These are phyloP conservation scores for Hoplostethus atlanticus DNA, from an alignment of 2,797 vertebrate genomes.

Conservation along the genomic window DNA sequence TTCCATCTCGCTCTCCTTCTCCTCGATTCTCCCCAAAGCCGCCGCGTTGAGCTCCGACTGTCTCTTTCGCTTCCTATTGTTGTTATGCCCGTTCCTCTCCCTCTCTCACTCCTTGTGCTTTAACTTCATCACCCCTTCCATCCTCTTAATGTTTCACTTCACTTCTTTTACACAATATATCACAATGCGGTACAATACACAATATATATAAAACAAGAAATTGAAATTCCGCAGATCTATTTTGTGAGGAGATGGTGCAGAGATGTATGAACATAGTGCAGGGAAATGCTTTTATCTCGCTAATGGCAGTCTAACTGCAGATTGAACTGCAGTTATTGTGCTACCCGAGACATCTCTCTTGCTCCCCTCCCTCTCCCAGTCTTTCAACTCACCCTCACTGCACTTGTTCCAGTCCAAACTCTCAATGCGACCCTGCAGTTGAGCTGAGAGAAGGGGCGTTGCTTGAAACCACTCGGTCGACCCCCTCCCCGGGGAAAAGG, in stretches of 20 bases:
- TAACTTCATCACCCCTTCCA: constrained; percentile 54
- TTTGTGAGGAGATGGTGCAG: neutral
- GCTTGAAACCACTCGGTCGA: constrained; percentile 16
- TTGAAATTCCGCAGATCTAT: no score
- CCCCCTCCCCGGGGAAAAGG: constrained; percentile 18
- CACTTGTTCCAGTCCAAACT: constrained; percentile 32
- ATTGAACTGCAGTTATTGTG: constrained; percentile 29
- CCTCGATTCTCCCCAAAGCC: constrained; percentile 24
- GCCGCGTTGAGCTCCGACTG: constrained; percentile 9
- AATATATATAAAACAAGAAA: constrained; percentile 18
- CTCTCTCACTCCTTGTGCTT: constrained; percentile 49
- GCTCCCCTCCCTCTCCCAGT: neutral
- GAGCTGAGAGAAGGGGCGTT: constrained; percentile 50
- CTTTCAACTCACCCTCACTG: constrained; percentile 28
- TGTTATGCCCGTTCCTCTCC: constrained; percentile 21
- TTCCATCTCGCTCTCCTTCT: constrained; percentile 33
- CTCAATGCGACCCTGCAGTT: constrained; percentile 60
- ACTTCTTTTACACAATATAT: neutral
- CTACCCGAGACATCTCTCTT: constrained; percentile 12
- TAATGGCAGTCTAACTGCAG: constrained; percentile 56
- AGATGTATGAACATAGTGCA: constrained; percentile 44
- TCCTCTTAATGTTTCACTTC: constrained; percentile 56
- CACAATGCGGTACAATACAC: constrained; percentile 7
- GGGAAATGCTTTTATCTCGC: constrained; percentile 44
- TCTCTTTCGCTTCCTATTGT: neutral